phyloP scores from a whole-genome alignment of 2,113 vertebrate genomes.

The Diadophis punctatus region DNA sequence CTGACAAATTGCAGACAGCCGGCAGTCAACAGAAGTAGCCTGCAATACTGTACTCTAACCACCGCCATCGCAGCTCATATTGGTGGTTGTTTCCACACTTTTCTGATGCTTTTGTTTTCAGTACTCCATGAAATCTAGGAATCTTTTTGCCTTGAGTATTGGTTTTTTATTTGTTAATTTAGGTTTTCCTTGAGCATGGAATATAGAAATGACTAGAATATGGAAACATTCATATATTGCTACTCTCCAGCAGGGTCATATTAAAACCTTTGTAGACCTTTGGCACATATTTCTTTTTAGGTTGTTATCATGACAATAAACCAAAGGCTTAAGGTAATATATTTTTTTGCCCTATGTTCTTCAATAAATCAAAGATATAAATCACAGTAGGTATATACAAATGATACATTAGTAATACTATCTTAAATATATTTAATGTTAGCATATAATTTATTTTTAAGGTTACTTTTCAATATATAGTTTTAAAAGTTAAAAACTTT shows the following conservation, averaged over 20 bases:
- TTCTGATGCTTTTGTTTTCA: background rate
- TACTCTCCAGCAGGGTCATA: background rate
- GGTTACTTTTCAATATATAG: background rate
- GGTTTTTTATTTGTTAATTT: background rate
- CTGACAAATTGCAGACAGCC: too few relatives aligned
- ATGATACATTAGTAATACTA: background rate
- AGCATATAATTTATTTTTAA: background rate
- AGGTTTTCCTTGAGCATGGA: background rate
- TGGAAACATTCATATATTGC: background rate
- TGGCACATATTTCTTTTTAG: background rate
- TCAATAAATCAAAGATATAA: background rate
- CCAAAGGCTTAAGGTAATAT: background rate
- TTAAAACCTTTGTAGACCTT: background rate
- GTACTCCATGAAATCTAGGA: accelerated
- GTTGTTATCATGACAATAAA: background rate
- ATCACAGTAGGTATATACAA: background rate
- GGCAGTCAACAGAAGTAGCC: too few relatives aligned
- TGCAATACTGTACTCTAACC: too few relatives aligned
- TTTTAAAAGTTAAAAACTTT: background rate
- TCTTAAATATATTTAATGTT: background rate
- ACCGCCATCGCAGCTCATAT: background rate
- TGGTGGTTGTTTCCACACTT: background rate
- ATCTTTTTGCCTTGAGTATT: background rate
- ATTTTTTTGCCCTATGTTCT: background rate
- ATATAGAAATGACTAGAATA: background rate